Conservation (phyloP, 2,888 invertebrate species). For the Catocala sponsa region DNA sequence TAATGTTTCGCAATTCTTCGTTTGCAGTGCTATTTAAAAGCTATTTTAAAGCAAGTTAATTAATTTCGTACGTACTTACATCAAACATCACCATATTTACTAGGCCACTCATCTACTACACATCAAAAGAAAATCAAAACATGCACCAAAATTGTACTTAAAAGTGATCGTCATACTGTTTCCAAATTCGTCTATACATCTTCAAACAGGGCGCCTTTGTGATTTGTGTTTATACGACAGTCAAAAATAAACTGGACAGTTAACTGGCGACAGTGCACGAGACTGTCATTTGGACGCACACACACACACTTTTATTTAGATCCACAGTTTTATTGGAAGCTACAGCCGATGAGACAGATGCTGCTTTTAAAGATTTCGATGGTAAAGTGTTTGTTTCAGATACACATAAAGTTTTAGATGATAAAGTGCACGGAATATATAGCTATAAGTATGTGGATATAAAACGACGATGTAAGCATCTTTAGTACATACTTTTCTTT, state of each 20-base stretch:
- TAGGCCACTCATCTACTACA: too few species aligned
- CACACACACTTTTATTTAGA: constrained; percentile 47
- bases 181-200: constrained; percentile 36
- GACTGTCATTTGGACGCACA: constrained; percentile 24
- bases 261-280: constrained; percentile 32
- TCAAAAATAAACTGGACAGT: constrained; percentile 49
- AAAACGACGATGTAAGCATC: too few species aligned
- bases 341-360: constrained; percentile 28
- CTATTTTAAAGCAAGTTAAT: not conserved
- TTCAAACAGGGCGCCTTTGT: constrained; percentile 38
- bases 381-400: constrained; percentile 4
- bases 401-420: not conserved
- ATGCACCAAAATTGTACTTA: constrained; percentile 10
- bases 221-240: constrained; percentile 43
- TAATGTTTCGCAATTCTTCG: not conserved
- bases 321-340: constrained; percentile 41
- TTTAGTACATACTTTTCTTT: too few species aligned
- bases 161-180: constrained; percentile 13
- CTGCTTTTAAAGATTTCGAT: constrained; percentile 13
- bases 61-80: too few species aligned
- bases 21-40: not conserved
- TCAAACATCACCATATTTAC: too few species aligned
- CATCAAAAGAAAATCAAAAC: constrained; percentile 1
- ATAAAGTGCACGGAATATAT: not conserved
- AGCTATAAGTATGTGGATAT: too few species aligned